Evolutionary conservation across 2,797 vertebrate genomes (phyloP), one percentile per base, ranked within the genome.

Genomic region (Cossypha caffra): DNA sequence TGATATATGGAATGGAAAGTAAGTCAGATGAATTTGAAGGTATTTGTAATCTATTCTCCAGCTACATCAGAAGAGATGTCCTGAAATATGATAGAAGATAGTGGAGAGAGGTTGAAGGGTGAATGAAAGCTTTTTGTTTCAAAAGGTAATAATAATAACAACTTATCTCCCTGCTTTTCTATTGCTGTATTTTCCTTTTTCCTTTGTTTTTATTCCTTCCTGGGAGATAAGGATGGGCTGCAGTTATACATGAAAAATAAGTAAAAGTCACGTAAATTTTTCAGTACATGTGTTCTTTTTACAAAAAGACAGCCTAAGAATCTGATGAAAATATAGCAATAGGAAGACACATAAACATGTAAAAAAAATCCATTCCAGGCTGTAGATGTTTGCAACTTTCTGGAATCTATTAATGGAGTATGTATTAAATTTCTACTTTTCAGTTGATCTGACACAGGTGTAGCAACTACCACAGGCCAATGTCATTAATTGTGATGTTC

Each of bases 91-190:
- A 96, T 50, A 84, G 82, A 80, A 96, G 85, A 88, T 78, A 93
- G 84, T 55, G 58, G 69, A 66, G 66, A 85, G 54, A 78, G 79
- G 89, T 84, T 95, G 87, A 93, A 88, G 87, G 78, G 95, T 95
- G 91, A 94, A 94, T 91, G 87, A 95, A 91, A 95, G 89, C 85
- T 96, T 95, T 96, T 96, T 95, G 91, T 95, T 96, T 96, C 88
- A 71, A 89, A 96, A 93, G 79, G 85, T 79, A 90, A 93, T 95
- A 96, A 94, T 92, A 93, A 95, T 90, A 95, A 88, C 74, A 93
- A 96, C 90, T 95, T 93, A 84, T 90, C 43, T 84, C 47, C 45
- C 21, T 61, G 48, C 35, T 87, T 86, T 95, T 86, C 71, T 85
- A 16, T 63, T 78, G 63, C 59, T 6, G 5, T 73, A 66, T 63